phyloP scores from a whole-genome alignment of 2,888 invertebrate species.

The Camptogramma bilineatum region DNA sequence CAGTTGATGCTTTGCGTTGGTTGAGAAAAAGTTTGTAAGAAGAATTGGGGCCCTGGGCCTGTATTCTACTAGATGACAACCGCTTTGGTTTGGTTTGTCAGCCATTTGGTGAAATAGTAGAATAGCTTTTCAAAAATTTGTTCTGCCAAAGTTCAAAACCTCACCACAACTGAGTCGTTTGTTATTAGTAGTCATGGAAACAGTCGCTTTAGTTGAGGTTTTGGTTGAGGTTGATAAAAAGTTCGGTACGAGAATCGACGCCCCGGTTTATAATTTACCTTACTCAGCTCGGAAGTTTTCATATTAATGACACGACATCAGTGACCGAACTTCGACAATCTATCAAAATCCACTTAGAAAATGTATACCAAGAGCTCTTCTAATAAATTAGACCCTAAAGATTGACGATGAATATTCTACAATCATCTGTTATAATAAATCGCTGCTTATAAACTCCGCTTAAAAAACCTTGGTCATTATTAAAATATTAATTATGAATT shows the following conservation, averaged over 20 bases:
- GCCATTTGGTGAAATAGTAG: too few relatives aligned
- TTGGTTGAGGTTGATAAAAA: neutral
- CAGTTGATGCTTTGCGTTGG: too few relatives aligned
- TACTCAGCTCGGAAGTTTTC: neutral
- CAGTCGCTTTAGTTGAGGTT: too few relatives aligned
- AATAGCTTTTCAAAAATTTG: too few relatives aligned
- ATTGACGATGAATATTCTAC: neutral
- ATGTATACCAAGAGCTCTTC: neutral
- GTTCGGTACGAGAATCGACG: too few relatives aligned
- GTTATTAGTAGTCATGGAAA: too few relatives aligned
- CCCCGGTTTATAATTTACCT: neutral
- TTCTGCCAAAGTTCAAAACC: too few relatives aligned
- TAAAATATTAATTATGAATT: constrained; percentile 8
- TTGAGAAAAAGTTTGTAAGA: too few relatives aligned
- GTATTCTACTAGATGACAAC: too few relatives aligned
- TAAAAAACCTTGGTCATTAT: neutral
- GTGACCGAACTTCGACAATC: neutral
- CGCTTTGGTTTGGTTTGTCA: too few relatives aligned
- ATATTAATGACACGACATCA: neutral
- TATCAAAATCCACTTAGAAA: neutral
- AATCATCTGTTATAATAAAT: neutral
- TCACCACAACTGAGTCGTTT: too few relatives aligned
- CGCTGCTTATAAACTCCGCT: neutral
- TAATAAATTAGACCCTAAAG: neutral
- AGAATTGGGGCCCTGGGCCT: too few relatives aligned